Evolutionary conservation across 2,888 invertebrate species (phyloP).

Genomic region (Rotaria macrura): DNA sequence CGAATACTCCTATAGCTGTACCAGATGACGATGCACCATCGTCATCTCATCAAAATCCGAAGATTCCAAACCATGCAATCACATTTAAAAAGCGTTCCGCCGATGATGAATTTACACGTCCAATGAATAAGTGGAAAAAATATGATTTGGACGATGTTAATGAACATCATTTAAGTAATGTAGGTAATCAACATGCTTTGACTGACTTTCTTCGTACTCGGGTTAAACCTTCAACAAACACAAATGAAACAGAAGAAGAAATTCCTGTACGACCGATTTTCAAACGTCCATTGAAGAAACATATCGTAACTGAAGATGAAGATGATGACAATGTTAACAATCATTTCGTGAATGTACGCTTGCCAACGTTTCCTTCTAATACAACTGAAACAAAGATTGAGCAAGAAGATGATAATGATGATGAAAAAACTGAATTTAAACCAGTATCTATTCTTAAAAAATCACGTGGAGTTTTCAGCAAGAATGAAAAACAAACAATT

Average conservation of each 20-base stretch:
- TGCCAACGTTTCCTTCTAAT: not conserved
- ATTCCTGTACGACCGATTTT: not conserved
- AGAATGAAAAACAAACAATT: not conserved
- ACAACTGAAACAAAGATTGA: not conserved
- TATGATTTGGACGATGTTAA: not conserved
- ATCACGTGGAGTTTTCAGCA: not conserved
- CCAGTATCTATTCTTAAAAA: not conserved
- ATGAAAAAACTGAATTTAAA: not conserved
- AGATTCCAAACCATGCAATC: not conserved
- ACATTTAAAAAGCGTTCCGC: not conserved
- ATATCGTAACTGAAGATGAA: not conserved
- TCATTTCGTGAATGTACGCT: not conserved
- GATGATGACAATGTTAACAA: not conserved
- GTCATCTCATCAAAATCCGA: not conserved
- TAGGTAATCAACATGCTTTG: not conserved
- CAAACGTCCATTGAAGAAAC: not conserved
- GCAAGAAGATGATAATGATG: not conserved
- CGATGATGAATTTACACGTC: not conserved
- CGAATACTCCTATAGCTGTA: not conserved
- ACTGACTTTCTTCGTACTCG: conserved; percentile 7
- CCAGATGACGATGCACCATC: not conserved
- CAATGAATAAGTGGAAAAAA: not conserved
- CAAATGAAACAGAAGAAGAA: not conserved
- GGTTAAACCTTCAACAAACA: not conserved
- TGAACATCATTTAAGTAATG: not conserved